A percentile compares a stretch with the other conserved stretches of the same genome.
These are phyloP conservation scores for Tetropium fuscum DNA, from an alignment of 2,888 invertebrate genomes.

Conservation along the genomic window DNA sequence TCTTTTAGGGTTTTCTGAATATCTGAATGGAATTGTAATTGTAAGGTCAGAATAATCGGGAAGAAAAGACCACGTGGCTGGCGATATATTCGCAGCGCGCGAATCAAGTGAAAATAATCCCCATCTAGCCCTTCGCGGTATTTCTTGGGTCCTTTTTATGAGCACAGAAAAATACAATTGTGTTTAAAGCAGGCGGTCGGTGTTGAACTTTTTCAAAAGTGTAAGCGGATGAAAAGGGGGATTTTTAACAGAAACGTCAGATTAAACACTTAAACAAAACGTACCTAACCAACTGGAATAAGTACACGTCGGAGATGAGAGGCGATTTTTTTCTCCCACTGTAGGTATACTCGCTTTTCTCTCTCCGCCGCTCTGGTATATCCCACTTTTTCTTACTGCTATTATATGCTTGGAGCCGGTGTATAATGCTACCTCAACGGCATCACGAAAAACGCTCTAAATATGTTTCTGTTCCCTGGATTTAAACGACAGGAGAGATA, in stretches of 20 bases:
- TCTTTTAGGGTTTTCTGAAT: too few relatives aligned
- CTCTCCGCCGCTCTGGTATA: background rate
- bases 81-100: too few relatives aligned
- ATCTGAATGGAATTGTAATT: too few relatives aligned
- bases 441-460: slow-evolving; percentile 4
- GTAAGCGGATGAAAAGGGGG: slow-evolving; percentile 46
- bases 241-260: slow-evolving; percentile 46
- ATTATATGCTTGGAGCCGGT: slow-evolving; percentile 12
- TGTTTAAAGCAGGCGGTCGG: slow-evolving; percentile 30
- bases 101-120: slow-evolving; percentile 41
- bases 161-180: slow-evolving; percentile 37
- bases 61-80: too few relatives aligned
- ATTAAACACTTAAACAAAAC: slow-evolving; percentile 52
- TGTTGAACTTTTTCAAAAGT: slow-evolving; percentile 39
- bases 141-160: slow-evolving; percentile 25
- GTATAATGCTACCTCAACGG: slow-evolving; percentile 10
- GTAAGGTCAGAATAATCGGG: too few relatives aligned
- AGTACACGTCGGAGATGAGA: slow-evolving; percentile 33
- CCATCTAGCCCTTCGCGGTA: slow-evolving; percentile 23
- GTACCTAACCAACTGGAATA: slow-evolving; percentile 47
- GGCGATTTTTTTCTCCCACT: slow-evolving; percentile 21
- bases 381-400: slow-evolving; percentile 1
- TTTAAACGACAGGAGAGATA: slow-evolving; percentile 7
- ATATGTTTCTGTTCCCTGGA: slow-evolving; percentile 9
- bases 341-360: background rate